Percentiles rank a stretch among this genome's conserved stretches.
Conservation (phyloP, 37 sponge, comb jelly and placozoan species). For the Oopsacas minuta region DNA sequence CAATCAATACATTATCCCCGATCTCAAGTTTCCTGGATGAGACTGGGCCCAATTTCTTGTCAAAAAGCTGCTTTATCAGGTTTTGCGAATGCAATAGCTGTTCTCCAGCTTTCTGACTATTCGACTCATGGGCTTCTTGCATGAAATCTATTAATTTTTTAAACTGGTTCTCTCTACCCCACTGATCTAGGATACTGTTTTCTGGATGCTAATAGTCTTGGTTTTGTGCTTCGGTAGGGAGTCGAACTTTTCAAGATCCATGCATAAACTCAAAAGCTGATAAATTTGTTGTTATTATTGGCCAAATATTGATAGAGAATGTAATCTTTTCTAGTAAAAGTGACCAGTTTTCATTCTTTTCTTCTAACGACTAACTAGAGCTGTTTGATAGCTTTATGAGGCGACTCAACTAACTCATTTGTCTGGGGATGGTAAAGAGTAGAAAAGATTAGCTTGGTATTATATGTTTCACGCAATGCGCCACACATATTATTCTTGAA, state of each 20-base stretch:
- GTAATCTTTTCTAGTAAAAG: neutral
- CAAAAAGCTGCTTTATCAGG: neutral
- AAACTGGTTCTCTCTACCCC: neutral
- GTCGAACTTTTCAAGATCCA: neutral
- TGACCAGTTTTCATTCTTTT: neutral
- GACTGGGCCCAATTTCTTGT: too few relatives aligned
- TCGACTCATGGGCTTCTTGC: neutral
- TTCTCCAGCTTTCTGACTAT: neutral
- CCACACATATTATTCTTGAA: neutral
- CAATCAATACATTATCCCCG: too few relatives aligned
- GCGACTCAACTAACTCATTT: neutral
- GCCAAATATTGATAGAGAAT: neutral
- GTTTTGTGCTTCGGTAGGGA: neutral
- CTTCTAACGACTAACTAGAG: neutral
- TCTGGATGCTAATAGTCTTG: neutral
- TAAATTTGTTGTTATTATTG: neutral
- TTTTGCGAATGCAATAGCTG: neutral
- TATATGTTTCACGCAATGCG: neutral
- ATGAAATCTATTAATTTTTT: neutral
- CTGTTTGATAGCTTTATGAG: neutral
- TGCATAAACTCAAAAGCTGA: neutral
- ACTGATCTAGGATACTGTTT: neutral
- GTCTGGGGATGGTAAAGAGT: slow-evolving; percentile 14
- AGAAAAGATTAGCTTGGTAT: neutral
- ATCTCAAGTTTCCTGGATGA: too few relatives aligned